These are phyloP conservation scores for Peromyscus nudipes DNA, from an alignment of 2,797 vertebrate genomes.

Conservation along the genomic window DNA sequence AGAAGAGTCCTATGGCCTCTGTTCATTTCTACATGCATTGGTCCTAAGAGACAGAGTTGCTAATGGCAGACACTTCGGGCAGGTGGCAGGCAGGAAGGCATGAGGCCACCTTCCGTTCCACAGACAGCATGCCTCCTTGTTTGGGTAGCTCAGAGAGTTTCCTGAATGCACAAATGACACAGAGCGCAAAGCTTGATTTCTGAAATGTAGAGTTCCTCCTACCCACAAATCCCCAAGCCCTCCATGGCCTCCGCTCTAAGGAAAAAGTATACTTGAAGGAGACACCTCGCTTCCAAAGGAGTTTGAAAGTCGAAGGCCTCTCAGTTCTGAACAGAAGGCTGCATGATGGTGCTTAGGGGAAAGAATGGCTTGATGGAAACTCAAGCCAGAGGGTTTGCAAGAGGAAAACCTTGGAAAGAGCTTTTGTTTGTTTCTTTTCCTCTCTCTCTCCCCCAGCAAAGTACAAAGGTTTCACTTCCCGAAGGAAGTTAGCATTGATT, in stretches of 20 bases:
- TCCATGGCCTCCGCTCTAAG: fast-evolving
- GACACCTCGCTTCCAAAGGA: not conserved
- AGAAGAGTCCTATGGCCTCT: not conserved
- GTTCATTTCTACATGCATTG: not conserved
- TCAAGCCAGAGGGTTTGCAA: not conserved
- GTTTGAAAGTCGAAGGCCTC: not conserved
- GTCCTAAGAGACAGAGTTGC: not conserved
- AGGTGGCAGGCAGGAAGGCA: not conserved
- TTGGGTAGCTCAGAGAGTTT: not conserved
- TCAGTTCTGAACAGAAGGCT: not conserved
- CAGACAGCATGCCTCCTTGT: not conserved
- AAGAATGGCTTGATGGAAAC: not conserved
- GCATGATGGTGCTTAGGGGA: not conserved
- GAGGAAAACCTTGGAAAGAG: not conserved
- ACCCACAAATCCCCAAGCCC: not conserved
- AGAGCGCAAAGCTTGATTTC: fast-evolving
- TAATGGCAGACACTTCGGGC: not conserved
- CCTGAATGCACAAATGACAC: not conserved
- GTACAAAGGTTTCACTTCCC: not conserved
- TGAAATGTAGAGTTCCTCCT: constrained; percentile 3
- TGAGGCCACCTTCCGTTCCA: not conserved
- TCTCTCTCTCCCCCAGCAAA: not conserved
- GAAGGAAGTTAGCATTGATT: not conserved
- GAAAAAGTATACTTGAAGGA: not conserved
- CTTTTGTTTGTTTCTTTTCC: not conserved